Evolutionary conservation across 2,113 vertebrate species (phyloP).

Genomic region (Connochaetes taurinus): DNA sequence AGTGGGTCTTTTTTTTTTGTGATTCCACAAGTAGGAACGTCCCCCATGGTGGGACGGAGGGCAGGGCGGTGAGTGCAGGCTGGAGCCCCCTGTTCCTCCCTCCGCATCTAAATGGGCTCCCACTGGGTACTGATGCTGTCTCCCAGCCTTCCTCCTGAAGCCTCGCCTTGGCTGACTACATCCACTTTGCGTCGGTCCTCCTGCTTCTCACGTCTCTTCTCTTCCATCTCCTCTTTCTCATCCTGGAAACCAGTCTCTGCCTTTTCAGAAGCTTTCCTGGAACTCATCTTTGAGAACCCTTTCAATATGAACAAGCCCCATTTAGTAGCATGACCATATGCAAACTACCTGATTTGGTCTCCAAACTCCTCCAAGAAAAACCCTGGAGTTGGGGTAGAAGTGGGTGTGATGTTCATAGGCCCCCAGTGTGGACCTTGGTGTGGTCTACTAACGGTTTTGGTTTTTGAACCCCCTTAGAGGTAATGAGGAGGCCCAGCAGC

Average conservation of each 20-base stretch:
- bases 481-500: background rate
- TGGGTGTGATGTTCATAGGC: background rate
- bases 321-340: background rate
- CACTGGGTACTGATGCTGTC: accelerated
- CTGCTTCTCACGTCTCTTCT: accelerated
- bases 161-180: accelerated
- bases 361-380: background rate
- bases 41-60: accelerated
- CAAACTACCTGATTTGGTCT: background rate
- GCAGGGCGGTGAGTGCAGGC: background rate
- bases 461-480: background rate
- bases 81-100: background rate
- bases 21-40: background rate
- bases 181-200: background rate
- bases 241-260: background rate
- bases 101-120: accelerated
- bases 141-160: background rate
- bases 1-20: background rate
- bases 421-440: background rate
- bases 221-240: background rate
- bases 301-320: background rate
- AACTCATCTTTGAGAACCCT: background rate
- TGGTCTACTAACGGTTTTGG: background rate
- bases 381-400: accelerated
- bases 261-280: background rate